Percentiles rank a stretch among this genome's conserved stretches.
Conservation (phyloP, 1,140 invertebrate genomes). For the Trichomalopsis sarcophagae region DNA sequence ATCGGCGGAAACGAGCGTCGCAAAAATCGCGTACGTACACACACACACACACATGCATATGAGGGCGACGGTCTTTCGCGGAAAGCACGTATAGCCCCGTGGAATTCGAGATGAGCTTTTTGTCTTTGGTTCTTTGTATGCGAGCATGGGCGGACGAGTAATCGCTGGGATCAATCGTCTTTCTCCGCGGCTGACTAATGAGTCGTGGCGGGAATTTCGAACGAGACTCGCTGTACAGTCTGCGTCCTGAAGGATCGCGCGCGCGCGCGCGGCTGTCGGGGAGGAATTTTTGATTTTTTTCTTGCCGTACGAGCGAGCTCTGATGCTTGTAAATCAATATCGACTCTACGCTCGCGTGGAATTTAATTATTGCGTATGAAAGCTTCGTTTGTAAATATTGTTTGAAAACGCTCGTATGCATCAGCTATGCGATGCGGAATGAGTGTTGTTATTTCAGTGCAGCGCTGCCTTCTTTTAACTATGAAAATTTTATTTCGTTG, state of each 20-base stretch:
- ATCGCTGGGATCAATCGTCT: neutral
- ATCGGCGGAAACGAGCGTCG: constrained; percentile 42
- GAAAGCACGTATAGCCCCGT: constrained; percentile 1
- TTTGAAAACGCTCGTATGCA: too few species aligned
- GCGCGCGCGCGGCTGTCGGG: too few species aligned
- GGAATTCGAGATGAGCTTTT: constrained; percentile 32
- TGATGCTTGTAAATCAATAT: too few species aligned
- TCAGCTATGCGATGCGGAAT: too few species aligned
- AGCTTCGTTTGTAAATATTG: too few species aligned
- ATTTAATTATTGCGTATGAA: too few species aligned
- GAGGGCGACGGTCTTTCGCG: neutral
- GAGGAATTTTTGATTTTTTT: neutral
- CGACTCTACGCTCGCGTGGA: too few species aligned
- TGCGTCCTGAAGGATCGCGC: neutral
- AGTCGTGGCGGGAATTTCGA: constrained; percentile 14
- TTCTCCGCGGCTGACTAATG: neutral
- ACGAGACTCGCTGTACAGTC: neutral
- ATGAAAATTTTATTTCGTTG: too few species aligned
- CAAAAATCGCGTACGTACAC: constrained; percentile 37
- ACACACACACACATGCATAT: neutral
- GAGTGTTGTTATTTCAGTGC: too few species aligned
- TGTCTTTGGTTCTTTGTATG: neutral
- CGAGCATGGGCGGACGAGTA: neutral
- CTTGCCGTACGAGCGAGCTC: too few species aligned
- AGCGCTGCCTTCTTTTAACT: too few species aligned